These are phyloP conservation scores for Microtus pennsylvanicus DNA, from an alignment of 2,113 vertebrate species.

Conservation along the genomic window DNA sequence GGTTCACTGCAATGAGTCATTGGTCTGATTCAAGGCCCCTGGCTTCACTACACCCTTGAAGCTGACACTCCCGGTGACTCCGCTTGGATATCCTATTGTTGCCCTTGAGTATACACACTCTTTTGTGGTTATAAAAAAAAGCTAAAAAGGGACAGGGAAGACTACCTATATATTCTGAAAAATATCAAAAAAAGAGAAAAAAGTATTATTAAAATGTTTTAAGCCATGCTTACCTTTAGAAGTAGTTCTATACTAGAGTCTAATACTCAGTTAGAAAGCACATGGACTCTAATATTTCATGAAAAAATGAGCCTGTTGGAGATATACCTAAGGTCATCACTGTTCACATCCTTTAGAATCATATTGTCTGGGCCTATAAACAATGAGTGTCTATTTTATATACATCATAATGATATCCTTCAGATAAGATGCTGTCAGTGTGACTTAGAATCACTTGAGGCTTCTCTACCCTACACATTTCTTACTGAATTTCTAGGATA, in stretches of 20 bases:
- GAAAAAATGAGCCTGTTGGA: background rate
- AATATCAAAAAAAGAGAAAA: background rate
- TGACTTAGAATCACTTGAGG: background rate
- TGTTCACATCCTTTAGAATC: background rate
- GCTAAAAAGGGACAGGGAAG: background rate
- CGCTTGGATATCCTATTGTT: background rate
- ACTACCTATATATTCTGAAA: background rate
- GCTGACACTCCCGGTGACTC: background rate
- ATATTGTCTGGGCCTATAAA: background rate
- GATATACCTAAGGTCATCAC: background rate
- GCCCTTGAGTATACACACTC: background rate
- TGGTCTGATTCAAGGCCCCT: background rate
- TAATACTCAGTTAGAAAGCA: background rate
- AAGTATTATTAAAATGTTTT: background rate
- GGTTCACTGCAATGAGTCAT: background rate
- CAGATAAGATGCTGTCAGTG: background rate
- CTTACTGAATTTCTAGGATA: slow-evolving; percentile 11
- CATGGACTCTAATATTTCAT: background rate
- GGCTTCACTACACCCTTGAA: background rate
- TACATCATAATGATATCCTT: background rate
- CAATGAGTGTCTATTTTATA: background rate
- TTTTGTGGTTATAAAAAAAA: slow-evolving; percentile 36
- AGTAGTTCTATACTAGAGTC: background rate
- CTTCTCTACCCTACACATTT: background rate
- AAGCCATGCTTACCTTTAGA: background rate